Percentiles rank a stretch among this genome's conserved stretches.
Conservation (phyloP, 1,140 invertebrate species). For the Drosophila santomea region DNA sequence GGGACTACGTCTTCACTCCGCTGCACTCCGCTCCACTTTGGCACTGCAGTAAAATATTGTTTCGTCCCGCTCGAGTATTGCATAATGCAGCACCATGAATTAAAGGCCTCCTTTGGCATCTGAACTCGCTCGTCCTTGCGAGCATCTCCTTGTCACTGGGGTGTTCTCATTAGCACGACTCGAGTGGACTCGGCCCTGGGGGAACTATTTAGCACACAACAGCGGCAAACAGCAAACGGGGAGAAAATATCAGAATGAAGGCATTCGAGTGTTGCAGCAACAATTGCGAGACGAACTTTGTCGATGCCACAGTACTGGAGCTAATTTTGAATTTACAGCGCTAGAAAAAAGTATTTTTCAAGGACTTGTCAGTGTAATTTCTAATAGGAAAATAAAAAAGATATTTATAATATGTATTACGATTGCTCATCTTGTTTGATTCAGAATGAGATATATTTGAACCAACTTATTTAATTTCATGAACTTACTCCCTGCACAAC, state of each 20-base stretch:
- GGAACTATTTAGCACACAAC: conserved; percentile 81
- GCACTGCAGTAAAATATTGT: conserved; percentile 68
- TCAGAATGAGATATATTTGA: background rate
- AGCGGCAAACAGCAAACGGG: conserved; percentile 5
- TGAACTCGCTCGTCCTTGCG: conserved; percentile 33
- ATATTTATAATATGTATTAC: background rate
- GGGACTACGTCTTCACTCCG: no score
- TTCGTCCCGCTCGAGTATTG: conserved; percentile 52
- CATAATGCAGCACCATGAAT: conserved; percentile 59
- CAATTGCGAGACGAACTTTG: conserved; percentile 49
- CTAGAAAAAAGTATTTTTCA: background rate
- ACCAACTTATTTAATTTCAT: conserved; percentile 2
- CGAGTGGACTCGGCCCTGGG: conserved; percentile 74
- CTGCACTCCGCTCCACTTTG: conserved; percentile 30
- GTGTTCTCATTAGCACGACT: conserved; percentile 81
- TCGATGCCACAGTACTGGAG: conserved; percentile 5
- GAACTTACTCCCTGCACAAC: background rate
- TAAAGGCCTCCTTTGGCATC: conserved; percentile 24
- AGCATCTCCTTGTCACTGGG: conserved; percentile 53
- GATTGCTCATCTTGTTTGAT: background rate
- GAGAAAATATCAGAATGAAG: conserved; percentile 35
- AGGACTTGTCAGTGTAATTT: no score
- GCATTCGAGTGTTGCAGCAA: conserved; percentile 49
- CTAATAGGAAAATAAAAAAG: no score
- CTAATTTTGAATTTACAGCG: conserved; percentile 9